These are phyloP conservation scores for Festucalex cinctus DNA, from an alignment of 2,113 vertebrate species.

Conservation along the genomic window DNA sequence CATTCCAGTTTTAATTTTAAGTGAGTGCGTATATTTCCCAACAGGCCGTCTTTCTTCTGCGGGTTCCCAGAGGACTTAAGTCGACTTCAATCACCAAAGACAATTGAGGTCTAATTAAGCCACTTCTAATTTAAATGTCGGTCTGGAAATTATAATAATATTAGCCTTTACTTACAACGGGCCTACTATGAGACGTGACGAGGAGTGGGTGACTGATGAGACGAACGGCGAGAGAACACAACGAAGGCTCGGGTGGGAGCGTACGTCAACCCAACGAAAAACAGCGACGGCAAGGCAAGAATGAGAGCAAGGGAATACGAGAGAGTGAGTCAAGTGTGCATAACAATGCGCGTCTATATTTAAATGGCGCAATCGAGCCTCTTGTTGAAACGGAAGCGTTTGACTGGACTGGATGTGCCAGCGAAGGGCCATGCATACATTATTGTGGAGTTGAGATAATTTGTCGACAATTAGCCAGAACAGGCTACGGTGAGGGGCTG, in stretches of 20 bases:
- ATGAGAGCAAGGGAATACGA: constrained; percentile 12
- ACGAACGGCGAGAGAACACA: constrained; percentile 9
- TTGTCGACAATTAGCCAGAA: constrained; percentile 69
- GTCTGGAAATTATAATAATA: constrained; percentile 54
- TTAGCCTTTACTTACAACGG: constrained; percentile 46
- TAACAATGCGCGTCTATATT: constrained; percentile 54
- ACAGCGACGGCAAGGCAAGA: constrained; percentile 26
- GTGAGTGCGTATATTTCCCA: constrained; percentile 23
- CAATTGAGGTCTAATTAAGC: constrained; percentile 59
- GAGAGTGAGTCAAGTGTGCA: constrained; percentile 45
- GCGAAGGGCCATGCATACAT: constrained; percentile 71
- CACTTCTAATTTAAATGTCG: constrained; percentile 57
- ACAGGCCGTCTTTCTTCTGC: constrained; percentile 13
- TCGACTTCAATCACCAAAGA: constrained; percentile 60
- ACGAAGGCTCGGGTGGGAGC: constrained; percentile 28
- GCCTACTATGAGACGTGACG: constrained; percentile 17
- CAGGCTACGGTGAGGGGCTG: constrained; percentile 56
- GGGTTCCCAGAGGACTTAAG: constrained; percentile 39
- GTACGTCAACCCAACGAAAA: constrained; percentile 19
- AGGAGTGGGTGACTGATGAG: constrained; percentile 10
- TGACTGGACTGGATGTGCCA: constrained; percentile 43
- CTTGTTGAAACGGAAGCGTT: constrained; percentile 50
- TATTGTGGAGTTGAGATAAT: constrained; percentile 77
- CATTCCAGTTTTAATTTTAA: constrained; percentile 26
- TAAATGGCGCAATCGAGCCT: constrained; percentile 55